Evolutionary conservation across 2,797 vertebrate genomes (phyloP).

Genomic region (Manis pentadactyla): DNA sequence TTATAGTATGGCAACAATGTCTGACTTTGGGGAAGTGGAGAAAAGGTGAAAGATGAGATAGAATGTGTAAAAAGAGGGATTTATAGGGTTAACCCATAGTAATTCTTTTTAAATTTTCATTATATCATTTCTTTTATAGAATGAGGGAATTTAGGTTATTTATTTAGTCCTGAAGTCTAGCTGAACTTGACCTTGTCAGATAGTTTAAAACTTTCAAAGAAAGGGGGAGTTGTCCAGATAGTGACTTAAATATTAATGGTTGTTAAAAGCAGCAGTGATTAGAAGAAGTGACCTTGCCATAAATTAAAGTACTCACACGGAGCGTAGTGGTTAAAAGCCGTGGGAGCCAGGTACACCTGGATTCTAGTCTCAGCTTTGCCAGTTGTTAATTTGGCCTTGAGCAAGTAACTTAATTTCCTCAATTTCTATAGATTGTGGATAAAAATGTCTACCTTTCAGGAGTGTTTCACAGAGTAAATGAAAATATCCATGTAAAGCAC

Average conservation of each 20-base stretch:
- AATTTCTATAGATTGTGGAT: background rate
- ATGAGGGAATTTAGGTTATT: conserved; percentile 37
- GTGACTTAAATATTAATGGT: background rate
- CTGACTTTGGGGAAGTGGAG: background rate
- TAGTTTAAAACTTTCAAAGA: conserved; percentile 4
- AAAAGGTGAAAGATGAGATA: background rate
- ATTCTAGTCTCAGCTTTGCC: background rate
- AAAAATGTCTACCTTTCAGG: background rate
- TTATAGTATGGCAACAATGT: background rate
- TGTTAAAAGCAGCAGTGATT: background rate
- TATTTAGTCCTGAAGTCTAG: background rate
- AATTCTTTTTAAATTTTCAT: background rate
- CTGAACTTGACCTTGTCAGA: background rate
- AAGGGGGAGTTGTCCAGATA: background rate
- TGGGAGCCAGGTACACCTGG: background rate
- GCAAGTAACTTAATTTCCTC: background rate
- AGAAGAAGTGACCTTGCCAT: background rate
- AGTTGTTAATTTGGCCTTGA: conserved; percentile 10
- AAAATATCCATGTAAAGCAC: background rate
- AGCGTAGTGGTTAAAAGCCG: background rate
- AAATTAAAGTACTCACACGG: background rate
- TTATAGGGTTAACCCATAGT: background rate
- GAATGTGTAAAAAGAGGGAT: background rate
- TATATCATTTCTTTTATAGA: background rate
- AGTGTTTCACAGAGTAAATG: background rate